These are phyloP conservation scores for Muraenolepis orangiensis DNA, from an alignment of 2,797 vertebrate genomes.

Conservation along the genomic window DNA sequence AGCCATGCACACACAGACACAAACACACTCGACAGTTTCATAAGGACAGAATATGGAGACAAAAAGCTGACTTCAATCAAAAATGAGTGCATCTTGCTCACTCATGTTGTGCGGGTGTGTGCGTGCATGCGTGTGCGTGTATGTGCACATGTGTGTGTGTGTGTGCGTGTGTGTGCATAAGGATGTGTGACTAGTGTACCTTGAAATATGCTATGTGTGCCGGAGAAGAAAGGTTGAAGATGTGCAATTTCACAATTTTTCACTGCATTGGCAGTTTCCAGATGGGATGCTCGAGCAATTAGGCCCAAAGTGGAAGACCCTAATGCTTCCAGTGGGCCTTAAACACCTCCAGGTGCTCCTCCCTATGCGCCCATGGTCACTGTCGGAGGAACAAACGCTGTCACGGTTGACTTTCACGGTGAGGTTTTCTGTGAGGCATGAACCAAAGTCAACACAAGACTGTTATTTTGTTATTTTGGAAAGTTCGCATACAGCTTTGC, in stretches of 20 bases:
- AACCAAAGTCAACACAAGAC: too few relatives aligned
- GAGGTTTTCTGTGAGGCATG: background rate
- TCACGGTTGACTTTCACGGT: background rate
- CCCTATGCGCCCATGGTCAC: conserved; percentile 31
- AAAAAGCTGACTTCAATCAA: background rate
- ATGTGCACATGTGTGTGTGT: too few relatives aligned
- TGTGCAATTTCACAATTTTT: conserved; percentile 44
- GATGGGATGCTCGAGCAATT: conserved; percentile 57
- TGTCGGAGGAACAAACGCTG: conserved; percentile 29
- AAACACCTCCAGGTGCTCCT: conserved; percentile 67
- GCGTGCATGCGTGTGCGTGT: background rate
- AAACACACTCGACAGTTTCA: background rate
- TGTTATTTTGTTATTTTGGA: too few relatives aligned
- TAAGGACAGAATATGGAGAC: background rate
- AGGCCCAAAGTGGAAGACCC: conserved; percentile 45
- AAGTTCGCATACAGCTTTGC: too few relatives aligned
- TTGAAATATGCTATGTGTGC: background rate
- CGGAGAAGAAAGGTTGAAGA: conserved; percentile 28
- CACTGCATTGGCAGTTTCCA: conserved; percentile 56
- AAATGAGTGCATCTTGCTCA: background rate
- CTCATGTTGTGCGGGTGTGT: background rate
- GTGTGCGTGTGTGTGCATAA: too few relatives aligned
- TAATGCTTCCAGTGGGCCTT: conserved; percentile 57
- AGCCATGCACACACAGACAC: too few relatives aligned
- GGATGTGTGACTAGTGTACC: background rate